A percentile compares a stretch with the other conserved stretches of the same genome.
These are phyloP conservation scores for Drosophila multiciliata DNA, from an alignment of 2,888 invertebrate species.

Conservation along the genomic window DNA sequence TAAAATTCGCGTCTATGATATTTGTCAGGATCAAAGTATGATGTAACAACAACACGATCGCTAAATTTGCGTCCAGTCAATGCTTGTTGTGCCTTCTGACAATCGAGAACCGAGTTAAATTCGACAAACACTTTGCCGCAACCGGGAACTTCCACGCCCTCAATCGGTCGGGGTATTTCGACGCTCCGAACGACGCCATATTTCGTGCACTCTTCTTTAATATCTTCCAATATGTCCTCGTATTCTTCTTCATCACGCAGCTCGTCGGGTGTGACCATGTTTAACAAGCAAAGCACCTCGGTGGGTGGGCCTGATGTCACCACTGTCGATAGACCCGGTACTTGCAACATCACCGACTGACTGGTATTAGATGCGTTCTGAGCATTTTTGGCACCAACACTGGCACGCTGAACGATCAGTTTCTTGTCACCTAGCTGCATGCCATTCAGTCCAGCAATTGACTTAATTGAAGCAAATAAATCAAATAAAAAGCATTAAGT, in stretches of 20 bases:
- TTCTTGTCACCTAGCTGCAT: conserved; percentile 99
- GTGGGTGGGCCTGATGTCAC: conserved; percentile 97
- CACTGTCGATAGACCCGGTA: conserved; percentile 94
- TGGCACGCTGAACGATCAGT: conserved; percentile 98
- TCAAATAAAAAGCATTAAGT: not conserved
- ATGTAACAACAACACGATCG: conserved; percentile 98
- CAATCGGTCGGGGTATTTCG: conserved; percentile 98
- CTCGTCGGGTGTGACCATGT: conserved; percentile 99
- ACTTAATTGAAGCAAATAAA: conserved; percentile 86
- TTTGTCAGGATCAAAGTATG: conserved; percentile 99
- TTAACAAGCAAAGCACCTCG: conserved; percentile 97
- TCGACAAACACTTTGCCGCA: conserved; percentile 99
- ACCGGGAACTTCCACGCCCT: conserved; percentile 98
- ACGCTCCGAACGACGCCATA: conserved; percentile 98
- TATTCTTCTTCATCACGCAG: conserved; percentile 98
- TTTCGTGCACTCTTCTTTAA: conserved; percentile 98
- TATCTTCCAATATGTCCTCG: conserved; percentile 99
- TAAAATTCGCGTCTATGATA: conserved; percentile 99
- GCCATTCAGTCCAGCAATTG: conserved; percentile 98
- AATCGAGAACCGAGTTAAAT: conserved; percentile 97
- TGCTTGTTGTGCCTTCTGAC: conserved; percentile 99
- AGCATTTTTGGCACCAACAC: conserved; percentile 98
- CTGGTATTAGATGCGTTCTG: conserved; percentile 88
- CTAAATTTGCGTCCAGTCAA: conserved; percentile 99
- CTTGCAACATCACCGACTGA: conserved; percentile 76